Base-by-base conservation (phyloP, 2,113 vertebrate species). In the Lepus europaeus region DNA sequence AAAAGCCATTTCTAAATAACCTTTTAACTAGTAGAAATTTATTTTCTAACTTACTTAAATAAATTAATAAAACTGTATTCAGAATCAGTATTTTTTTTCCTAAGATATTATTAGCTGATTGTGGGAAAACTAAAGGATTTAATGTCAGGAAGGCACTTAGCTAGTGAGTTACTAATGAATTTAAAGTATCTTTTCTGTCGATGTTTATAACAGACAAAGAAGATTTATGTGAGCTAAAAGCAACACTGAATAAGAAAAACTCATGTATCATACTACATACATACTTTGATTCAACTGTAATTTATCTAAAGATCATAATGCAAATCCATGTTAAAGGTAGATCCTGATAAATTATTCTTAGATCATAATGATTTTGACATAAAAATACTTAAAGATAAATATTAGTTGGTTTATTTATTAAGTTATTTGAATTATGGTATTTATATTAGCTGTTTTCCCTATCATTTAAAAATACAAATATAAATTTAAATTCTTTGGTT, bases 401-500 rank as follows among this genome's bases (percentile, higher is more conserved):
- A 73, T 64, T 73, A 59, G 56, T 17, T 19, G 17, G 19, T 59
- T 59, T 16, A 59, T 19, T 59, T 17, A 19, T 45, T 45, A 45
- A 45, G 3, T 81, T 92, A 69, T 84, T 84, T 87, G 25, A 92
- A 85, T 39, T 84, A 36, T 87, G 17, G 6, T 78, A 12, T 89
- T 93, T 97, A 69, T 29, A 49, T 90, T 96, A 89, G 29, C 66
- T 79, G 56, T 95, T 88, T 79, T 64, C 61, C 13, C 77, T 86
- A 77, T n/a, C 56, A 90, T 33, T 96, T 95, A 88, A 83, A 70
- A 39, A 36, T 74, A 9, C n/a, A 79, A 20, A 5, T 72, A n/a
- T 19, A 33, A 96, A 53, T 94, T 84, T 72, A 25, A 89, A 63
- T 7, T 92, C 72, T 76, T 76, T 85, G 51, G 76, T 51, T 73